phyloP scores from a whole-genome alignment of 1,140 invertebrate species.

The Arctopsyche grandis region DNA sequence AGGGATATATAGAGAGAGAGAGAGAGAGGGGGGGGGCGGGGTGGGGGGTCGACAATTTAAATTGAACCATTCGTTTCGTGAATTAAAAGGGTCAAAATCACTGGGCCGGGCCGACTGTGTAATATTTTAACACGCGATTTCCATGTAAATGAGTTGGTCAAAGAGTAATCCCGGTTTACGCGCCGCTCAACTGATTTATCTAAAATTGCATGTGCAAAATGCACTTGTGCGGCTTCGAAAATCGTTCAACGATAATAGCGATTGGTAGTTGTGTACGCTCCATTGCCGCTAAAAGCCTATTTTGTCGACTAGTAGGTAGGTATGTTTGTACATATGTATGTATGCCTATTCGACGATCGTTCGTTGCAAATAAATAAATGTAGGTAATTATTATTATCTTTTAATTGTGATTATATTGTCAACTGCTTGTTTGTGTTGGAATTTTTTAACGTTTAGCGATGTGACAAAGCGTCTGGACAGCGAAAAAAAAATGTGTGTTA shows the following conservation, averaged over 20 bases:
- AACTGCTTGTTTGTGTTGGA: background rate
- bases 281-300: background rate
- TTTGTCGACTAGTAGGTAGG: background rate
- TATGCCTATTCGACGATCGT: background rate
- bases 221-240: conserved; percentile 16
- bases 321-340: background rate
- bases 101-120: background rate
- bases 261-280: background rate
- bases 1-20: too few relatives aligned
- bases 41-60: too few relatives aligned
- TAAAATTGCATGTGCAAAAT: conserved; percentile 20
- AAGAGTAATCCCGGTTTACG: conserved; percentile 22
- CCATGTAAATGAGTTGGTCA: conserved; percentile 12
- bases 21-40: background rate
- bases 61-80: background rate
- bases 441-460: background rate
- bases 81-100: background rate
- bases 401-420: too few relatives aligned
- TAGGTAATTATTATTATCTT: too few relatives aligned
- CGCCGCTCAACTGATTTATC: conserved; percentile 13
- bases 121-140: background rate
- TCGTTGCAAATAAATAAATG: too few relatives aligned
- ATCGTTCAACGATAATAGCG: background rate
- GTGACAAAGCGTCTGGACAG: background rate
- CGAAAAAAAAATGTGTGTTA: conserved; percentile 11